These are phyloP conservation scores for Peromyscus eremicus DNA, from an alignment of 2,797 vertebrate genomes.

Conservation along the genomic window DNA sequence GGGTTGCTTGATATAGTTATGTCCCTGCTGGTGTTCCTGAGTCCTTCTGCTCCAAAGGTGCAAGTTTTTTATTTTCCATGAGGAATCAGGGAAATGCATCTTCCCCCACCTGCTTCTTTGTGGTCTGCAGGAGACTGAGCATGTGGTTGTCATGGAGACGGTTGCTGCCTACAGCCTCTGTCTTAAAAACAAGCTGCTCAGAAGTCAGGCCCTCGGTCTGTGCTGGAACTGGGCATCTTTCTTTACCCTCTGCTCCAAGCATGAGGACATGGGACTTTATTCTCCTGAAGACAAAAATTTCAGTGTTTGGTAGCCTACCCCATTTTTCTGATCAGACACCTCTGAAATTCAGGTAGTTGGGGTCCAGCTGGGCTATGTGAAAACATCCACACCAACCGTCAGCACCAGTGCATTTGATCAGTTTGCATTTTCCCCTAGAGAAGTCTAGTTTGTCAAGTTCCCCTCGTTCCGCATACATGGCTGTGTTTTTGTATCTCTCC, in stretches of 20 bases:
- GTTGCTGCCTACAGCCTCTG: not conserved
- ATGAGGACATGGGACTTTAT: fast-evolving
- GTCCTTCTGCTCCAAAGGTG: not conserved
- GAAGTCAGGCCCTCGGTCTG: not conserved
- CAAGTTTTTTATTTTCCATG: not conserved
- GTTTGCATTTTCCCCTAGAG: not conserved
- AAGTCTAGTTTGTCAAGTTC: not conserved
- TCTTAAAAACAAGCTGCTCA: conserved; percentile 43
- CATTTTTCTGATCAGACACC: fast-evolving
- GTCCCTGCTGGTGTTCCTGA: not conserved
- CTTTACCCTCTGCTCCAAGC: fast-evolving
- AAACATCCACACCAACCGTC: fast-evolving
- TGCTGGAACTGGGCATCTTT: not conserved
- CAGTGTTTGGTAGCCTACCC: no score
- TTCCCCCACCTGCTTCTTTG: not conserved
- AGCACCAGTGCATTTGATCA: no score
- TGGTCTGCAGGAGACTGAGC: not conserved
- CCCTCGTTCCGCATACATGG: not conserved
- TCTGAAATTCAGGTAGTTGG: not conserved
- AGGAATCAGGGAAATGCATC: not conserved
- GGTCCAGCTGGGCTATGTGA: not conserved
- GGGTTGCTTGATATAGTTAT: not conserved
- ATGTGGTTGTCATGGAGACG: conserved; percentile 44
- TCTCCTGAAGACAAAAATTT: not conserved
- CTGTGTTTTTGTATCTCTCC: not conserved